Evolutionary conservation across 1,140 invertebrate genomes (phyloP), one percentile per base, ranked within the genome.

Genomic region (Drosophila ironensis): DNA sequence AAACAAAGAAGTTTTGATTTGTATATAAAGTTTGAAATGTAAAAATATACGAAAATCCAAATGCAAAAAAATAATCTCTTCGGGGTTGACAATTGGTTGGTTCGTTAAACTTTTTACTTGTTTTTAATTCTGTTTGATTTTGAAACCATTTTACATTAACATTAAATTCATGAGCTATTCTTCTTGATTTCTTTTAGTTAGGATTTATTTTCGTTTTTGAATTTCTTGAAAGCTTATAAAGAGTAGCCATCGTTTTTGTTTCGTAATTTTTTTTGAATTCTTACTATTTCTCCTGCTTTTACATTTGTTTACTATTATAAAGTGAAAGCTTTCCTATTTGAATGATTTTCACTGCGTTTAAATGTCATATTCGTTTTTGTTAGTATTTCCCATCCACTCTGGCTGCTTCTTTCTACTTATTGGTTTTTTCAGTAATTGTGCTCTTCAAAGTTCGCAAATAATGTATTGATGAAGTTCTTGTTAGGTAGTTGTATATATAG

Each of bases 61-160:
- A 53, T 16, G 11, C 40, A 54, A 45, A 57, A 38, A 63, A 61
- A 61, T 16, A 63, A 17, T 38, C 24, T 61, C 16, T 72, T 73
- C 24, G 33, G 45, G 57, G 27, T 37, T 38, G 28, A 35, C 20
- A 44, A 19, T 44, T 50, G 38, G 27, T 41, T 54, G 56, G 60
- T 63, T 40, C 33, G 48, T 41, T 63, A 22, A 37, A 47, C 68
- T 33, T 30, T 37, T 20, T 64, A 66, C 53, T 61, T 76, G 41
- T 59, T 50, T 41, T 46, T 66, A 44, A 52, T 86, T 60, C 17
- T 54, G 30, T 66, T 78, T 74, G 80, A 86, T 86, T 87, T 66
- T 86, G 80, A 86, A 86, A 86, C 80, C 80, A 86, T 86, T 86
- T 82, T 86, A 74, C 71, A 80, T 86, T 84, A 86, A 87, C 70